Conservation (phyloP, 2,113 vertebrate genomes). For the Pedetes capensis region DNA sequence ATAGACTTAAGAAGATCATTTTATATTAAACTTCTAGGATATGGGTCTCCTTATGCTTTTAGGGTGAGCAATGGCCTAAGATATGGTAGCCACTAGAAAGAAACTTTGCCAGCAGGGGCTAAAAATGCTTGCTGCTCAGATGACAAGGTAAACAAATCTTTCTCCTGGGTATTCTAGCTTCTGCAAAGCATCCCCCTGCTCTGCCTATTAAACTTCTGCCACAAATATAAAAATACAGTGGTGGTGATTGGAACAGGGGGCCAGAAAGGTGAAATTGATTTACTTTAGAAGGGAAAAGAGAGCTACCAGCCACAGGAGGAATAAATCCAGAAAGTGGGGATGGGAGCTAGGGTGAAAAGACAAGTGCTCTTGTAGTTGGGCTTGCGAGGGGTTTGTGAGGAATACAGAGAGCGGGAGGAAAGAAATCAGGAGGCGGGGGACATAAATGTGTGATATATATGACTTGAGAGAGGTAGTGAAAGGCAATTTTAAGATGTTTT, state of each 20-base stretch:
- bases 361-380: background rate
- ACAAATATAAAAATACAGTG: slow-evolving; percentile 46
- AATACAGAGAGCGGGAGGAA: background rate
- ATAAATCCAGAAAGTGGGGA: background rate
- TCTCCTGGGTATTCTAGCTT: slow-evolving; percentile 9
- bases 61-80: background rate
- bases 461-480: background rate
- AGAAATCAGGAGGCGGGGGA: background rate
- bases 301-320: slow-evolving; percentile 29
- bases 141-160: slow-evolving; percentile 48
- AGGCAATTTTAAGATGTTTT: slow-evolving; percentile 43
- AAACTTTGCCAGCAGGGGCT: background rate
- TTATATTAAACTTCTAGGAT: background rate
- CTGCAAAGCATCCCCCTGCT: background rate
- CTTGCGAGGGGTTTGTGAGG: slow-evolving; percentile 2
- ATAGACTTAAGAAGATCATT: background rate
- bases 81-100: background rate
- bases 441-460: background rate
- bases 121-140: background rate
- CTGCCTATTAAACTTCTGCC: slow-evolving; percentile 40
- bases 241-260: slow-evolving; percentile 33
- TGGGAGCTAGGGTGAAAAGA: background rate
- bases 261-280: slow-evolving; percentile 5
- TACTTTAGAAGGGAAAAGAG: slow-evolving; percentile 20
- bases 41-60: background rate